Evolutionary conservation across 2,113 vertebrate species (phyloP), one percentile per base, ranked within the genome.

Genomic region (Pithys albifrons): DNA sequence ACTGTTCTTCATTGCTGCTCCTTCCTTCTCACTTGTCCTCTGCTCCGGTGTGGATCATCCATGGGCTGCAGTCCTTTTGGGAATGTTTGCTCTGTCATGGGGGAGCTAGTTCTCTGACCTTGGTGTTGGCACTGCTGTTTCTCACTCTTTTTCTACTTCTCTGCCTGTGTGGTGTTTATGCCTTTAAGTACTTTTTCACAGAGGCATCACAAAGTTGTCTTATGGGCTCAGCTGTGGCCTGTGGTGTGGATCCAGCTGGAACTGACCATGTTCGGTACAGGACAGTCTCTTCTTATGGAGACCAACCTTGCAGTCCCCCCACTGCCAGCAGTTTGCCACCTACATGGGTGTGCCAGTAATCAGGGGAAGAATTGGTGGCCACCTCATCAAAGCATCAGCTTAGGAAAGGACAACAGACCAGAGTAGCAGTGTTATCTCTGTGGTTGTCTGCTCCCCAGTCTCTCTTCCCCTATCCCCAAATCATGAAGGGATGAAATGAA

Each of bases 21-120:
- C 39, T 64, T 62, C 1, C 5, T 80, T 84, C 58, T 69, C 29
- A 22, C 10, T 59, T 22, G 48, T 72, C 19, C 19, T 83, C 35
- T 81, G 18, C 45, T 65, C 41, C 0, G 0, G 3, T 51, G 49
- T 73, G 28, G 12, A 17, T 77, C 18, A 19, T 89, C 13, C 1
- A 1, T 35, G 33, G 25, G 11, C 64, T 59, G 15, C 45, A 55
- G 69, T 65, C n/a, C 29, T 49, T 84, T 70, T 29, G 33, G 35
- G 9, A 55, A 9, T 59, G 84, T 69, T 64, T 72, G 12, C 52
- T 95, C 8, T 4, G 6, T 62, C 7, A 8, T 24, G 37, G 57
- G 67, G n/a, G 20, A 27, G 2, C 2, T 24, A 8, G 9, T 69
- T 85, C 20, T 72, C 70, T 73, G 89, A 73, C 58, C 33, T 37